Evolutionary conservation across 2,113 vertebrate genomes (phyloP).

Genomic region (Campylorhamphus procurvoides): DNA sequence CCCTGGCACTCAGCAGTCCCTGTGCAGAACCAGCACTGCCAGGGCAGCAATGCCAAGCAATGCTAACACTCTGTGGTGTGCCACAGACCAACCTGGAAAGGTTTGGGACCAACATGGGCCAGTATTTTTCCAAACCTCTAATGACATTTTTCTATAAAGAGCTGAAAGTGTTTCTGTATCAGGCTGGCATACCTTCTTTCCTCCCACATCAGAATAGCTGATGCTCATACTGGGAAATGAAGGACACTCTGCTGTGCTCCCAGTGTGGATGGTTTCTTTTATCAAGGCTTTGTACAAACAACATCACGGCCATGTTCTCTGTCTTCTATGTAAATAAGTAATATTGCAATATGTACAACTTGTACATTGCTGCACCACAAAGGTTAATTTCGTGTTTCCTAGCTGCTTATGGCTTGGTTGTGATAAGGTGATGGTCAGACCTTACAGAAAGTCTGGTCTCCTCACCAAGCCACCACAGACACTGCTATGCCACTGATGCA

Average conservation of each 20-base stretch:
- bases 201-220: neutral
- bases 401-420: neutral
- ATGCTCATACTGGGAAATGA: neutral
- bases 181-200: neutral
- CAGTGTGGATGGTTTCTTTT: neutral
- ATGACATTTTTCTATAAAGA: neutral
- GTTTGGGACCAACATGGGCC: neutral
- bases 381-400: neutral
- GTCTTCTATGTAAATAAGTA: neutral
- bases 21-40: rapidly evolving
- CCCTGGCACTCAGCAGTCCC: neutral
- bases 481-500: neutral
- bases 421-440: neutral
- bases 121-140: neutral
- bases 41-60: neutral
- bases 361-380: neutral
- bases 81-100: neutral
- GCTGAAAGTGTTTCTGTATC: neutral
- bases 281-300: neutral
- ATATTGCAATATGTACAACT: neutral
- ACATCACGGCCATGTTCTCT: neutral
- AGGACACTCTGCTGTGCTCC: neutral
- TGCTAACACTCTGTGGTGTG: neutral
- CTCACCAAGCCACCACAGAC: neutral
- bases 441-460: neutral